Base-by-base conservation (phyloP, 2,888 invertebrate species). In the Rosalia funebris region DNA sequence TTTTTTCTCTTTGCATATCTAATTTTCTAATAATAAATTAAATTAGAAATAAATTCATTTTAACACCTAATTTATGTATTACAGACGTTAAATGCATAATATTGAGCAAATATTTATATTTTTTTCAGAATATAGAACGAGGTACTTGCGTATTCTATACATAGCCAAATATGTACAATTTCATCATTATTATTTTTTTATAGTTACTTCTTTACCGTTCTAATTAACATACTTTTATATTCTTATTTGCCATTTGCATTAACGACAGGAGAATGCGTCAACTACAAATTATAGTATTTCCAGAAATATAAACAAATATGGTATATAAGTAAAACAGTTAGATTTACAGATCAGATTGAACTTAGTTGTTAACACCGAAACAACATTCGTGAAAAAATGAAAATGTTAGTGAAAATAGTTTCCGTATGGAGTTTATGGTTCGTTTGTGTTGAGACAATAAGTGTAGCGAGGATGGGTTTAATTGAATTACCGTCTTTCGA, bases 271-370 rank as follows among this genome's bases (percentile, higher is more conserved):
- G 20, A 39, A 32, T 53, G 53, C 53, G 53, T 53, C 53, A 53
- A 17, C 32, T 42, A 12, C 31, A 53, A 53, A 42, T 53, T 42
- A 42, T 53, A 53, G 42, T 53, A 53, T 32, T 53, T 32, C 25
- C 31, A 32, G 3, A 53, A 42, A 7, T 31, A 31, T 42, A 50
- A 50, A 50, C 50, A 50, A 20, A n/a, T 37, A 19, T 37, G 19
- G 19, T 44, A 44, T 44, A 44, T 44, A 44, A 44, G 25, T 5
- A 25, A 7, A 25, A 5, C 7, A 7, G 25, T 25, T 7, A 3
- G 25, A 3, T 25, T 25, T 25, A 25, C 4, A 25, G 25, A 7
- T n/a, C 25, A 25, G 3, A 25, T 32, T 15, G 46, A 46, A 15
- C 31, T 4, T 9, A 46, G 31, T 32, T 9, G n/a, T 46, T 16